Conservation (phyloP, 2,113 vertebrate species). For the Leptodactylus fuscus region DNA sequence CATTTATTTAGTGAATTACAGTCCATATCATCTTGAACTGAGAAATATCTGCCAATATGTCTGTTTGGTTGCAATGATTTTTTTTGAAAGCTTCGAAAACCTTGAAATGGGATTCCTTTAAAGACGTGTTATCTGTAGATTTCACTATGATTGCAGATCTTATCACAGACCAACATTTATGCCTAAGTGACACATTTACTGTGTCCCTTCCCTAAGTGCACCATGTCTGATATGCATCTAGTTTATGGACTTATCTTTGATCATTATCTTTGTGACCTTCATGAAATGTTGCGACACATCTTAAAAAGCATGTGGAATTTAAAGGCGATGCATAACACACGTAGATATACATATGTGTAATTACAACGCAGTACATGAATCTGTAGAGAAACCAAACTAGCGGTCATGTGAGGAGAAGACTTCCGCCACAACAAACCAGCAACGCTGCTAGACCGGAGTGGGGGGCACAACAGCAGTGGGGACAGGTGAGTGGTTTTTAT, state of each 20-base stretch:
- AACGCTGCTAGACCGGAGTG: too few relatives aligned
- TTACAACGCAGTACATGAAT: too few relatives aligned
- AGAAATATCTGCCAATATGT: neutral
- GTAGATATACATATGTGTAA: too few relatives aligned
- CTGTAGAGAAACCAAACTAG: too few relatives aligned
- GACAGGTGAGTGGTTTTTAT: too few relatives aligned
- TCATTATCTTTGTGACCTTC: conserved; percentile 53
- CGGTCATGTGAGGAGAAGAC: too few relatives aligned
- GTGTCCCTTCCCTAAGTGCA: conserved; percentile 35
- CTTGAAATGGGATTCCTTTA: conserved; percentile 20
- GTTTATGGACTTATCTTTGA: conserved; percentile 43
- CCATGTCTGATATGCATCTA: conserved; percentile 32
- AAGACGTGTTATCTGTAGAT: conserved; percentile 28
- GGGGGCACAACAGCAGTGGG: too few relatives aligned
- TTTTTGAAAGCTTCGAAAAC: neutral
- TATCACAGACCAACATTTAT: conserved; percentile 34
- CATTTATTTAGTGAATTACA: conserved; percentile 61
- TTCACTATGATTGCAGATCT: conserved; percentile 33
- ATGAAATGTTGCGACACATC: conserved; percentile 31
- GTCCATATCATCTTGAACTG: neutral
- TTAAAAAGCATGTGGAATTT: neutral
- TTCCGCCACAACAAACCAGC: too few relatives aligned
- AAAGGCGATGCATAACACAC: neutral
- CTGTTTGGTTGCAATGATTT: neutral
- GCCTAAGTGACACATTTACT: conserved; percentile 42